Base-by-base conservation (phyloP, 2,797 vertebrate genomes). In the Mallotus villosus region DNA sequence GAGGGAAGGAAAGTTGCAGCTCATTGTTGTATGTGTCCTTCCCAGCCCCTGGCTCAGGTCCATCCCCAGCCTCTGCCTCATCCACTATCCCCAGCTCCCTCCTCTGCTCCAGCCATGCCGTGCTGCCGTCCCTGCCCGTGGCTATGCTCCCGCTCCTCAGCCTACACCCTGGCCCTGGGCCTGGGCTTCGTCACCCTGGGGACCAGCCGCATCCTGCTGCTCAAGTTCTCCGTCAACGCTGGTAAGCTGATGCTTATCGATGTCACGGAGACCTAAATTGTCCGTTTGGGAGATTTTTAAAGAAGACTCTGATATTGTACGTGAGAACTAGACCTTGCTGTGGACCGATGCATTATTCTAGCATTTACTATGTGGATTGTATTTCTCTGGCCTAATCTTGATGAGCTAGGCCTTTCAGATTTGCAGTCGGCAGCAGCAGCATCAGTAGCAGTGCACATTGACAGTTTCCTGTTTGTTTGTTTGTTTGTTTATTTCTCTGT, bases 141-240 rank as follows among this genome's bases (percentile, higher is more conserved):
- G 25, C 73, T 91, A 24, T 94, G 93, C 79, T 91, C 94, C 55
- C 93, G 90, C 77, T 92, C 95, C 6, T 85, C 88, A 0, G 81
- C 84, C 75, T 95, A 95, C 85, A 96, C 95, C 1, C 89, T 96
- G 71, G 88, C 92, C 2, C 92, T 99, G 3, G 97, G 94, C 29
- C 85, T 94, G 29, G 80, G 92, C 22, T 99, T 95, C 41, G 90
- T 99, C 22, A 74, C 81, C 0, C 67, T 99, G 81, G 97, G 97
- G 34, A 98, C 97, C 67, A 94, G 95, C 88, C 95, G 97, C 67
- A 95, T 98, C 70, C 86, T 99, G 63, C 87, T 99, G 78, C 94
- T 99, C 83, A 99, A 97, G 81, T 96, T 96, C 64, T 98, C 98
- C 25, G 93, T 95, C 57, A 99, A 97, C 74, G 93, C 95, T 78